phyloP scores from a whole-genome alignment of 2,888 invertebrate genomes.

The Epirrhoe alternata region DNA sequence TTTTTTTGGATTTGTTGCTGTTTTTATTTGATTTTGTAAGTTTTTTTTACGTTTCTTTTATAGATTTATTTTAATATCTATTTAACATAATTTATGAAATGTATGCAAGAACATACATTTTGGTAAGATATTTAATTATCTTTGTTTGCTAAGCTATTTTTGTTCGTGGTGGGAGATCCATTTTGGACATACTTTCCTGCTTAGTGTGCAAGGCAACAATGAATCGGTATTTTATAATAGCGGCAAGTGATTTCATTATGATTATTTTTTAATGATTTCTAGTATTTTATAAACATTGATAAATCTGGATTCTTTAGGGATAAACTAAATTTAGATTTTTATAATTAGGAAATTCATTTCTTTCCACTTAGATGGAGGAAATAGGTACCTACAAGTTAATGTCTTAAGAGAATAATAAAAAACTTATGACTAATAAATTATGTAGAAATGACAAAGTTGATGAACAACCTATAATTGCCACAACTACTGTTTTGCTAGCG shows the following conservation, averaged over 20 bases:
- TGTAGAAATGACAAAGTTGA: too few species aligned
- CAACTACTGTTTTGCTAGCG: too few species aligned
- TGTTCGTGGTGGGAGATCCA: conserved; percentile 11
- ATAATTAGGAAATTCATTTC: too few species aligned
- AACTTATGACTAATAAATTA: too few species aligned
- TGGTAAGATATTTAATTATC: not conserved
- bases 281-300: too few species aligned
- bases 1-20: conserved; percentile 31
- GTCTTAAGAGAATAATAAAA: too few species aligned
- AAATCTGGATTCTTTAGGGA: too few species aligned
- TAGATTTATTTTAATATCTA: not conserved
- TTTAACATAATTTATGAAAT: not conserved
- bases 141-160: conserved; percentile 18
- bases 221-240: conserved; percentile 10
- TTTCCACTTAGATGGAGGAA: too few species aligned
- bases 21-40: conserved; percentile 19
- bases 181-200: conserved; percentile 4
- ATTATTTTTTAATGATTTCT: too few species aligned
- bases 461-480: too few species aligned
- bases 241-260: not conserved
- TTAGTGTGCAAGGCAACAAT: conserved; percentile 7
- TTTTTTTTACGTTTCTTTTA: conserved; percentile 18
- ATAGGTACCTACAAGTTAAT: too few species aligned
- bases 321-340: too few species aligned
- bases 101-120: not conserved